Percentiles rank a stretch among this genome's conserved stretches.
Evolutionary conservation across 2,888 invertebrate species (phyloP).

Genomic region (Nomada hirtipes): DNA sequence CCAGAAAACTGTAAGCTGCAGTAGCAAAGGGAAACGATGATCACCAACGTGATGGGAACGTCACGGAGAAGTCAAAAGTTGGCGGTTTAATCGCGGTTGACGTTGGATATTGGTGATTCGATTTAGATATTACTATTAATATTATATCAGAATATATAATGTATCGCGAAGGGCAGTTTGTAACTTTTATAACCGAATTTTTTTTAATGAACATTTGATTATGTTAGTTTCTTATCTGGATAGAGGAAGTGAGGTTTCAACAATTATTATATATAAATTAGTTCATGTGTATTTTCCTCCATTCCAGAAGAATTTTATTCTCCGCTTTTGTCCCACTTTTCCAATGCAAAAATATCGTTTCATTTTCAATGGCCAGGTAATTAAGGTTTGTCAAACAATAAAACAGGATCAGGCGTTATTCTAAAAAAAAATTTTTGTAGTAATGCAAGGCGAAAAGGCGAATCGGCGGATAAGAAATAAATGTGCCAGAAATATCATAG

Average conservation of each 20-base stretch:
- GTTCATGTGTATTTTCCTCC: no score
- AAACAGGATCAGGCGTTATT: neutral
- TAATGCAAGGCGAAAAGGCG: conserved; percentile 13
- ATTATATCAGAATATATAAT: no score
- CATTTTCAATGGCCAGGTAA: neutral
- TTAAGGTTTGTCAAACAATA: neutral
- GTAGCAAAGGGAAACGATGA: conserved; percentile 7
- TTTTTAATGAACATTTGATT: no score
- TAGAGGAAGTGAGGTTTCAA: no score
- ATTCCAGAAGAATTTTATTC: no score
- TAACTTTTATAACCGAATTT: no score
- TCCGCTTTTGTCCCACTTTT: no score
- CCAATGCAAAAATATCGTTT: neutral
- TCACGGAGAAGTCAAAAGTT: conserved; percentile 2
- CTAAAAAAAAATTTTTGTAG: conserved; percentile 11
- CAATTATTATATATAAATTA: no score
- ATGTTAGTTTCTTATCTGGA: no score
- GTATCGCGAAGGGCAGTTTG: no score
- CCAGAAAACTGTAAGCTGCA: conserved; percentile 2
- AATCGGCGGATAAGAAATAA: neutral
- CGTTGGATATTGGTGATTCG: neutral
- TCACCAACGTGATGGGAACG: neutral
- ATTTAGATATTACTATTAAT: neutral
- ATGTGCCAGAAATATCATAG: conserved; percentile 24
- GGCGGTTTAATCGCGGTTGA: conserved; percentile 15